Evolutionary conservation across 2,797 vertebrate species (phyloP), one percentile per base, ranked within the genome.

Genomic region (Crenichthys baileyi): DNA sequence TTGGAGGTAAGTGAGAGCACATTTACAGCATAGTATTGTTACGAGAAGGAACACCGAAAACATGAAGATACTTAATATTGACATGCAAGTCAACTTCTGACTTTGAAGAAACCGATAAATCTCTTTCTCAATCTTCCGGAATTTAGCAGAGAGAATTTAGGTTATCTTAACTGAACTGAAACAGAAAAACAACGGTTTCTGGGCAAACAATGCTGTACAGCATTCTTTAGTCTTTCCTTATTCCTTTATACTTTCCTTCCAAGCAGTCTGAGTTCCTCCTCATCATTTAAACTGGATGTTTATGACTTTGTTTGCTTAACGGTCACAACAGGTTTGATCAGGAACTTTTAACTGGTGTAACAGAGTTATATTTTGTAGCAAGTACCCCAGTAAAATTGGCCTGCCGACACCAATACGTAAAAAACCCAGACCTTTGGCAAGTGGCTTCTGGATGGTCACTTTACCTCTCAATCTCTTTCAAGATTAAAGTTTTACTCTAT

Each of bases 401-500:
- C 1, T 13, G n/a, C 13, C 3, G 5, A 24, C 12, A 39, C 65
- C 61, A 51, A 51, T 65, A 20, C 11, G 36, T 39, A 39, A 65
- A 18, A 29, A 16, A 31, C 36, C 2, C 41, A 11, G 20, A 79
- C 72, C 76, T 26, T 41, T 41, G 3, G 78, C 53, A 15, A 24
- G 60, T 58, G 48, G 53, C 44, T 41, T 70, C 71, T 20, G 55
- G 67, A 39, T 36, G 39, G 20, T 36, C 2, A 39, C 3, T n/a
- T 73, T 24, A 39, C 53, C 18, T 12, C 41, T 18, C 50, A 29
- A 31, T 22, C 68, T 22, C 82, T n/a, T 70, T 70, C 24, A 70
- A 48, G n/a, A 68, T 46, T 22, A 78, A 16, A 61, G 86, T 87
- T 88, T 91, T 79, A 79, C 29, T 56, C 46, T 26, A 0, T 61